phyloP scores from a whole-genome alignment of 2,113 vertebrate species.

The Notothenia rossii region DNA sequence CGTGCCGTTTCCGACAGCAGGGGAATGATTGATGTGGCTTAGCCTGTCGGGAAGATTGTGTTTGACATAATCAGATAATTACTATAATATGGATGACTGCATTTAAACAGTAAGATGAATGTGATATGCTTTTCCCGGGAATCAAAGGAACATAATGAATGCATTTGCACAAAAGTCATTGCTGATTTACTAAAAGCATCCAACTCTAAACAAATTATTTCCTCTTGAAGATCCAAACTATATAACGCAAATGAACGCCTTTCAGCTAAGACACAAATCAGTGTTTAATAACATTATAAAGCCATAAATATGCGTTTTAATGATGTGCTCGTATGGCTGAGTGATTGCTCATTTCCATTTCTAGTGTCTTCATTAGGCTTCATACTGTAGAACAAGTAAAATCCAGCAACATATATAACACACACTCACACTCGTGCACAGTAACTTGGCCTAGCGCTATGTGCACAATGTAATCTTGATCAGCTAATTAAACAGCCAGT shows the following conservation, averaged over 20 bases:
- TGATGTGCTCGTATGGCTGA: conserved; percentile 12
- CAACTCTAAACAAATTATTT: conserved; percentile 27
- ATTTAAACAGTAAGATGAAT: conserved; percentile 59
- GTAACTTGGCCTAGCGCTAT: not conserved
- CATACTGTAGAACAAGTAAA: conserved; percentile 39
- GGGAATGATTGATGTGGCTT: conserved; percentile 47
- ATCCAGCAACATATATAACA: conserved; percentile 17
- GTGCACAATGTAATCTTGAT: conserved; percentile 43
- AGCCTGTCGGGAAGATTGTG: conserved; percentile 49
- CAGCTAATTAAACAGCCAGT: conserved; percentile 42
- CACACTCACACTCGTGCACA: not conserved
- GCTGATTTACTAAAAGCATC: conserved; percentile 42
- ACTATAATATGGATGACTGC: conserved; percentile 58
- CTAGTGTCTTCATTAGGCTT: conserved; percentile 47
- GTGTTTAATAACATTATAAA: conserved; percentile 13
- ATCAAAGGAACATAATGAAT: conserved; percentile 21
- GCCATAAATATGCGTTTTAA: conserved; percentile 36
- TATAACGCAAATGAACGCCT: conserved; percentile 19
- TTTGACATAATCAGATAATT: conserved; percentile 62
- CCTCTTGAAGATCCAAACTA: conserved; percentile 16
- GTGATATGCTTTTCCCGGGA: conserved; percentile 16
- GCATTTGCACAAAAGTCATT: conserved; percentile 12
- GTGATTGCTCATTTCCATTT: conserved; percentile 60
- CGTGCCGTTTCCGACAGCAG: conserved; percentile 41
- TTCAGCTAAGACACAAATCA: conserved; percentile 6